Conservation (phyloP, 2,888 invertebrate genomes). For the Meteorus cinctellus region DNA sequence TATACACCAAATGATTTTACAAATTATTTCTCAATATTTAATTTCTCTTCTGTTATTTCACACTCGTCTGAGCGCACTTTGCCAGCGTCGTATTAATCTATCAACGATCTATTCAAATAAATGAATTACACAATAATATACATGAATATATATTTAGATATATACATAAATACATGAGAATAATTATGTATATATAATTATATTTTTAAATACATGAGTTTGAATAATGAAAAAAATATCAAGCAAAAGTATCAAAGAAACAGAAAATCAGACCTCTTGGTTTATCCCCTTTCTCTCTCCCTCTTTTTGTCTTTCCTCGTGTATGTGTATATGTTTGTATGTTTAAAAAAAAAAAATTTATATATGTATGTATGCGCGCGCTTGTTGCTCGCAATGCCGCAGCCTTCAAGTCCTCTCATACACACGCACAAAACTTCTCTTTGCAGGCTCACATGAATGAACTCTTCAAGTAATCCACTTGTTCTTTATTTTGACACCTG, state of each 20-base stretch:
- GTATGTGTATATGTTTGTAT: conserved; percentile 1
- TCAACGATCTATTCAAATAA: background rate
- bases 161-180: background rate
- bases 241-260: conserved; percentile 17
- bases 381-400: conserved; percentile 1
- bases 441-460: conserved; percentile 31
- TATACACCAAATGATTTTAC: background rate
- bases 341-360: background rate
- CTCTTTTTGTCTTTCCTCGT: background rate
- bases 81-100: background rate
- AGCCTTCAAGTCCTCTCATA: conserved; percentile 7
- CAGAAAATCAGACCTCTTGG: conserved; percentile 44
- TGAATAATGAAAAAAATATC: background rate
- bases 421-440: conserved; percentile 12
- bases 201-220: background rate
- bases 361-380: background rate
- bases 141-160: background rate
- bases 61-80: conserved; percentile 30
- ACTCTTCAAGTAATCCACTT: conserved; percentile 28
- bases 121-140: background rate
- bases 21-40: conserved; percentile 46
- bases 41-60: conserved; percentile 50
- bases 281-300: conserved; percentile 41
- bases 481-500: conserved; percentile 13
- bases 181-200: background rate